Evolutionary conservation across 2,797 vertebrate species (phyloP).

Genomic region (Myripristis murdjan): DNA sequence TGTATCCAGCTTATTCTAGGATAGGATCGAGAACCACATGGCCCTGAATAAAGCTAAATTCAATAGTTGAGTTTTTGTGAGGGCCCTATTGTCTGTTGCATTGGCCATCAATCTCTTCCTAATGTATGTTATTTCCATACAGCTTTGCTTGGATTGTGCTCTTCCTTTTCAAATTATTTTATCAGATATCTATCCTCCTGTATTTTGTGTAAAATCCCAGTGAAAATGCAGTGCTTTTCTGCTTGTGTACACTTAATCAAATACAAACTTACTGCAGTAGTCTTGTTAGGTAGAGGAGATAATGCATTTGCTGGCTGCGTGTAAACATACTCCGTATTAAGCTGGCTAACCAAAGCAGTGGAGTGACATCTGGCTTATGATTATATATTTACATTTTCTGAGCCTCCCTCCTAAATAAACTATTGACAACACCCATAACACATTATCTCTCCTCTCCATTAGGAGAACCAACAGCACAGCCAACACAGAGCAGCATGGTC

Average conservation of each 20-base stretch:
- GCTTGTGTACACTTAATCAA: slow-evolving; percentile 19
- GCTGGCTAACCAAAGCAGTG: slow-evolving; percentile 33
- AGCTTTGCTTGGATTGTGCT: background rate
- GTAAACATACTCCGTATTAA: slow-evolving; percentile 18
- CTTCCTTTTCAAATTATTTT: slow-evolving; percentile 3
- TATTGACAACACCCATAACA: slow-evolving; percentile 34
- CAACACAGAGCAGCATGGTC: slow-evolving; percentile 44
- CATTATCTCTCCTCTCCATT: slow-evolving; percentile 52
- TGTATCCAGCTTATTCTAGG: slow-evolving; percentile 8
- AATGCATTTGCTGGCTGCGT: slow-evolving; percentile 35
- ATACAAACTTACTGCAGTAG: slow-evolving; percentile 11
- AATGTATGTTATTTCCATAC: background rate
- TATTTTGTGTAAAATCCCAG: slow-evolving; percentile 16
- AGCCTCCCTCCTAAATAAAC: slow-evolving; percentile 37
- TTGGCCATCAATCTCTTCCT: too few relatives aligned
- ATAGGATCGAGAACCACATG: slow-evolving; percentile 4
- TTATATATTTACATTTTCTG: slow-evolving; percentile 56
- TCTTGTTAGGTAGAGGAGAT: slow-evolving; percentile 20
- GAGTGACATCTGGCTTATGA: slow-evolving; percentile 48
- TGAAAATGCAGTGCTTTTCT: slow-evolving; percentile 8
- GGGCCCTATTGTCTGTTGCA: too few relatives aligned
- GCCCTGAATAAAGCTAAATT: background rate
- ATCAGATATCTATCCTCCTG: slow-evolving; percentile 13
- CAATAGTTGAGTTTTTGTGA: too few relatives aligned
- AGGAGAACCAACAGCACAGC: slow-evolving; percentile 23